Evolutionary conservation across 1,140 invertebrate genomes (phyloP), one percentile per base, ranked within the genome.

Genomic region (Druon quercuslanigerum): DNA sequence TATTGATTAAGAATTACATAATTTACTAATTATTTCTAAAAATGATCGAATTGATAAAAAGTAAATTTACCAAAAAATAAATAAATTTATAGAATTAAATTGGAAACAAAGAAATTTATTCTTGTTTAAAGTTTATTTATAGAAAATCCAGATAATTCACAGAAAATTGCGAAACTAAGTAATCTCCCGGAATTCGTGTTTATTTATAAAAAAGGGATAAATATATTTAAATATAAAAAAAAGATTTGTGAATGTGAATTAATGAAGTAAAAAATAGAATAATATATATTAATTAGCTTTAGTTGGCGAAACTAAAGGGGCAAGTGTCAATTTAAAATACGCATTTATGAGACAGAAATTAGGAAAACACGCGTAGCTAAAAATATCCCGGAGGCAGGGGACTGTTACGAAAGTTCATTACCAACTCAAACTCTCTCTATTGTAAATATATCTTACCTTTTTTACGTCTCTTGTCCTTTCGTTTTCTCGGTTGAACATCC

Each of bases 401-500:
- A 77, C 66, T 72, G 79, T 88, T 88, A 86, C 84, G 79, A 88
- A 89, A 88, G 83, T 85, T 77, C 77, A 66, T 54, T 76, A 72
- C 73, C 70, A 77, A 73, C 51, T 56, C 66, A 46, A 76, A 76
- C 71, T 3, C 17, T 66, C 72, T 66, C 72, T 25, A 71, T 52
- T 79, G 70, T 57, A 51, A 12, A 33, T 33, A 33, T 33, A 52
- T 50, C 85, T 92, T 92, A 95, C 95, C 94, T 94, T 94, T 95
- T 89, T 94, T 95, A 86, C 92, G 93, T 86, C 93, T 93, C 86
- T 95, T 95, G 84, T 95, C 94, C 89, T 94, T 95, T 81, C 94
- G 92, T 89, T 95, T 95, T 82, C 94, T 94, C 78, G 94, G 93
- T 85, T 95, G 94, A 77, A 94, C 93, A 89, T 95, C 94, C 40